Percentiles rank a stretch among this genome's conserved stretches.
phyloP scores from a whole-genome alignment of 2,113 vertebrate species.

The Triplophysa dalaica region DNA sequence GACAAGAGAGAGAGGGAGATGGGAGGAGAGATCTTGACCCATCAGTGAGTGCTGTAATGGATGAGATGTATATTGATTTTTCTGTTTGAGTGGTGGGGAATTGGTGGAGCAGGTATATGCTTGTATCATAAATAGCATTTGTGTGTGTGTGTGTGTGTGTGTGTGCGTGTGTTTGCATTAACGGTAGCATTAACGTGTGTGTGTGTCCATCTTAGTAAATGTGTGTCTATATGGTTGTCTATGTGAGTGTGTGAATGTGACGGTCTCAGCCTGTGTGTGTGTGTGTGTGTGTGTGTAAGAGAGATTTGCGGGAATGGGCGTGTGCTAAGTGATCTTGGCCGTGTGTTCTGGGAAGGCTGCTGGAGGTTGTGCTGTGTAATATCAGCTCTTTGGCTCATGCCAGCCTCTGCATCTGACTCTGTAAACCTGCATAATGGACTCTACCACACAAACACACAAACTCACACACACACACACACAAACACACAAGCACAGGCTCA shows the following conservation, averaged over 20 bases:
- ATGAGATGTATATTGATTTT: slow-evolving; percentile 68
- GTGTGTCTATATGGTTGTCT: slow-evolving; percentile 24
- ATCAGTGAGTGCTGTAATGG: slow-evolving; percentile 57
- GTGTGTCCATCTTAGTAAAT: neutral
- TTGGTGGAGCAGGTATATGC: slow-evolving; percentile 43
- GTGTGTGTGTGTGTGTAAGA: slow-evolving; percentile 19
- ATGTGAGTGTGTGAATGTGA: slow-evolving; percentile 37
- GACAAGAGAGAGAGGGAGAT: slow-evolving; percentile 30
- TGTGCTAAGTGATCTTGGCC: slow-evolving; percentile 46
- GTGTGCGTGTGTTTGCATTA: slow-evolving; percentile 44
- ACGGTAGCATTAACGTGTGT: slow-evolving; percentile 17
- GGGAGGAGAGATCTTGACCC: slow-evolving; percentile 44
- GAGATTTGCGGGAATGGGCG: slow-evolving; percentile 65
- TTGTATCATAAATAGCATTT: slow-evolving; percentile 45
- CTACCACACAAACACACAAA: slow-evolving; percentile 51
- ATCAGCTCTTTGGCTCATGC: slow-evolving; percentile 50
- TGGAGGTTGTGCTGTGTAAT: slow-evolving; percentile 58
- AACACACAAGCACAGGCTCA: slow-evolving; percentile 11
- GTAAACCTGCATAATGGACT: slow-evolving; percentile 55
- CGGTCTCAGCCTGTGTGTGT: neutral
- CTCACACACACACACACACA: slow-evolving; percentile 46
- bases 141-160: slow-evolving; percentile 39
- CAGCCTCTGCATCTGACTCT: slow-evolving; percentile 56
- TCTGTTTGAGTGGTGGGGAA: slow-evolving; percentile 16
- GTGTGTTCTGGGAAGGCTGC: slow-evolving; percentile 62